Base-by-base conservation (phyloP, 2,113 vertebrate genomes). In the Misgurnus anguillicaudatus region DNA sequence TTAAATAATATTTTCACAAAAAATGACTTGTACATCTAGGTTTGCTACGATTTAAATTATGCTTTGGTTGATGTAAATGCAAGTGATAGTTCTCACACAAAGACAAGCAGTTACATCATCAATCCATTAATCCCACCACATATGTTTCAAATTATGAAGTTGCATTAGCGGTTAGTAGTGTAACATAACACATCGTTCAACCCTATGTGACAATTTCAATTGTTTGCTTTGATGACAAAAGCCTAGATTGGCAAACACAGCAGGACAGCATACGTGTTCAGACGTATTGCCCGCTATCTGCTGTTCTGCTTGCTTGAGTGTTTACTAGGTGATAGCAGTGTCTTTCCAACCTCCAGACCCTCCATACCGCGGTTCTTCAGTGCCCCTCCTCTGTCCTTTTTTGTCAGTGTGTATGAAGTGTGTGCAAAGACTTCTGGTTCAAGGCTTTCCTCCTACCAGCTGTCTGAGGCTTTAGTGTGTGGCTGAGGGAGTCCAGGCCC, bases 381-480 rank as follows among this genome's bases (percentile, higher is more conserved):
- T 41, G 17, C 11, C 17, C 31, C 45, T 53, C 10, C 53, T 7
- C 9, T 68, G 19, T 47, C 14, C 17, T 16, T 3, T 57, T 55
- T 57, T 57, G 53, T 57, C 53, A 57, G 53, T 57, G 53, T 57
- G 53, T 51, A 51, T 57, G n/a, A 8, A 21, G n/a, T 36, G 64
- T 77, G 42, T 58, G 73, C 31, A 17, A n/a, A 60, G 57, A 14
- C 39, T 83, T 47, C 53, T 17, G 51, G 93, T 91, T 87, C 81
- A 91, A 78, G 88, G 90, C 89, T 93, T 95, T 91, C 93, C 91
- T 92, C 92, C 93, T 92, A 95, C 92, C 92, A 93, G 92, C 92
- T 96, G 94, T 95, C 94, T 95, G 91, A 92, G 90, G 89, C 90
- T 72, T 79, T 38, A 82, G 93, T 86, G 94, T 94, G 94, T 94